Percentiles rank a stretch among this genome's conserved stretches.
Conservation (phyloP, 2,113 vertebrate species). For the Zingel zingel region DNA sequence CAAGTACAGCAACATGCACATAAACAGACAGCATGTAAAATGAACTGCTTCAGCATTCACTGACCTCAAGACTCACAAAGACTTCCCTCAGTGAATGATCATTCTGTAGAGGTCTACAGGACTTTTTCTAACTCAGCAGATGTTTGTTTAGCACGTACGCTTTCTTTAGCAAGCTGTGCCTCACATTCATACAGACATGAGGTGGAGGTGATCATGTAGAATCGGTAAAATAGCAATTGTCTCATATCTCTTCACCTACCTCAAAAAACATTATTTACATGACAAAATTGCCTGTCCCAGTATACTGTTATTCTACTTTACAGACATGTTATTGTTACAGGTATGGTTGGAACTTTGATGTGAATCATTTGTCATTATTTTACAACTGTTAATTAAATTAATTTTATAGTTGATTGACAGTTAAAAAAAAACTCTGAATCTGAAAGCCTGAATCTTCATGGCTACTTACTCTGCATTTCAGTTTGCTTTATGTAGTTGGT, state of each 20-base stretch:
- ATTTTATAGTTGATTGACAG: neutral
- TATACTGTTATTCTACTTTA: neutral
- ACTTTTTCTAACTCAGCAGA: neutral
- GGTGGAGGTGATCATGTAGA: neutral
- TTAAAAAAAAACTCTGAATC: neutral
- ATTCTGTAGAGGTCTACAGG: neutral
- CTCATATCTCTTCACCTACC: neutral
- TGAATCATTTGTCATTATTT: neutral
- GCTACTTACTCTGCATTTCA: slow-evolving; percentile 33
- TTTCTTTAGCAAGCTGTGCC: neutral
- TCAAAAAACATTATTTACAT: neutral
- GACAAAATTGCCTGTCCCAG: too few relatives aligned
- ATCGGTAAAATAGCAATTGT: neutral
- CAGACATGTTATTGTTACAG: neutral
- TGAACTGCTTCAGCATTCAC: neutral
- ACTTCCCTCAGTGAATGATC: neutral
- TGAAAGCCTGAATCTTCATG: neutral
- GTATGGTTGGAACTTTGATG: neutral
- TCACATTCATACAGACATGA: neutral
- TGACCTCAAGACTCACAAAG: neutral
- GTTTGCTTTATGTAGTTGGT: slow-evolving; percentile 11
- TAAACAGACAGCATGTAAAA: neutral
- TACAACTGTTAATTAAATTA: neutral
- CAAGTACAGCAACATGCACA: slow-evolving; percentile 83
- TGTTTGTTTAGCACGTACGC: neutral